Base-by-base conservation (phyloP, 1,140 invertebrate species). In the Ridgeia piscesae region DNA sequence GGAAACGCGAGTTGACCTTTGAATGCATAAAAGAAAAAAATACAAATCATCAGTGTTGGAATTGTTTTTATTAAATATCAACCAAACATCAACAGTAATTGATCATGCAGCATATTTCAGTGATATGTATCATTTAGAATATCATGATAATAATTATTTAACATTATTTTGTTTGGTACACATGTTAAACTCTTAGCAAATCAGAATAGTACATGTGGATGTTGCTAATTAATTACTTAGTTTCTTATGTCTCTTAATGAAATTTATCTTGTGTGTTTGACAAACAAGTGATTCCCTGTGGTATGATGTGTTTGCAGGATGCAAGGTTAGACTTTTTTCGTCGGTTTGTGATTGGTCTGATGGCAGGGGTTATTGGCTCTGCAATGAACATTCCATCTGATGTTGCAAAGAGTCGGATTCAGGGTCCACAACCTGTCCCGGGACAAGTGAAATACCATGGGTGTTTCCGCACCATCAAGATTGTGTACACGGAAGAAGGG, bases 351-450 rank as follows among this genome's bases (percentile, higher is more conserved):
- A 97, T 99, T 93, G 98, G 98, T 90, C 98, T 99, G 94, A 96
- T 96, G 34, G 98, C 98, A 34, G 98, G 98, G 17, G 97, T 97
- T 0, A 94, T 99, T 33, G 98, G 97, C 34, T 99, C 98, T 0
- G 97, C 97, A 94, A 96, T 98, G 34, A 99, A 99, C 95, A 99
- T 99, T 96, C 98, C 98, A 35, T 99, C 99, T 96, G 98, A 99
- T 96, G 98, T 99, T 8, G 98, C 98, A 14, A 99, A 99, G 96
- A 98, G 98, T 94, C 96, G 98, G 92, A 99, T 99, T 93, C 98
- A 99, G 94, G 96, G 98, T 0, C 98, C 98, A 8, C 98, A 99
- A 96, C 98, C 98, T 2, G 96, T 97, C 14, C 95, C 96, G 1
- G 97, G 97, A 6, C 91, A 97, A 92, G 97, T 98, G 58, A 98